These are phyloP conservation scores for Drosophila ambigua DNA, from an alignment of 1,140 invertebrate genomes.

Conservation along the genomic window DNA sequence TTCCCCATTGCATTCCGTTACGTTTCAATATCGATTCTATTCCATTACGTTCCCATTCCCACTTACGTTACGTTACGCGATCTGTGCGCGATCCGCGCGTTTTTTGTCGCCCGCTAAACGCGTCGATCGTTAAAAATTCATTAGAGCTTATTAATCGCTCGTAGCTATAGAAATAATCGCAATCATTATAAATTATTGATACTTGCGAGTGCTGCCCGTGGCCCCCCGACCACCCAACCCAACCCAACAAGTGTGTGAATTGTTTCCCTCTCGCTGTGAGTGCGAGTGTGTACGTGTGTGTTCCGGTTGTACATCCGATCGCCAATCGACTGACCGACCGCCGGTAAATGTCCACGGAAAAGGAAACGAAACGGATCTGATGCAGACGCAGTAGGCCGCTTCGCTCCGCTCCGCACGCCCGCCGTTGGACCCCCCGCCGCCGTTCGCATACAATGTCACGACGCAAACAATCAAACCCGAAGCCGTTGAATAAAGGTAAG, in stretches of 20 bases:
- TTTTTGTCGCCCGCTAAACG: slow-evolving; percentile 34
- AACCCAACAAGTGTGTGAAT: slow-evolving; percentile 6
- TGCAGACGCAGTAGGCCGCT: slow-evolving; percentile 44
- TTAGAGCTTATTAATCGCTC: slow-evolving; percentile 61
- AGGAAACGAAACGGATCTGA: slow-evolving; percentile 31
- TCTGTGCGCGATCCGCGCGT: slow-evolving; percentile 44
- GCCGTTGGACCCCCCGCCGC: slow-evolving; percentile 45
- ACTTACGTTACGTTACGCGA: slow-evolving; percentile 14
- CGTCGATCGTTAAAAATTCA: slow-evolving; percentile 69
- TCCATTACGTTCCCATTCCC: slow-evolving; percentile 30
- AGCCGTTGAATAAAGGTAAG: slow-evolving; percentile 85
- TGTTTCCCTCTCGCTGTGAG: slow-evolving; percentile 1
- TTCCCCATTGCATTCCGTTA: too few species aligned
- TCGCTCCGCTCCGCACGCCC: slow-evolving; percentile 25
- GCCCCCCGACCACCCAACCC: not conserved
- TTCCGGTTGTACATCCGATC: slow-evolving; percentile 14
- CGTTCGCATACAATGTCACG: slow-evolving; percentile 84
- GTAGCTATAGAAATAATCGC: slow-evolving; percentile 52
- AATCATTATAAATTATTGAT: slow-evolving; percentile 39
- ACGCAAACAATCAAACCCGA: slow-evolving; percentile 86
- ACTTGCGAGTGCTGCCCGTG: slow-evolving; percentile 22
- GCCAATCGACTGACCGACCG: slow-evolving; percentile 16
- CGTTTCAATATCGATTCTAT: not conserved
- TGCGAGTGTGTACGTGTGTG: slow-evolving; percentile 8
- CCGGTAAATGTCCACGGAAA: slow-evolving; percentile 60